Evolutionary conservation across 64 coral and sea anemone genomes (phyloP), one percentile per base, ranked within the genome.

Genomic region (Montipora foliosa): DNA sequence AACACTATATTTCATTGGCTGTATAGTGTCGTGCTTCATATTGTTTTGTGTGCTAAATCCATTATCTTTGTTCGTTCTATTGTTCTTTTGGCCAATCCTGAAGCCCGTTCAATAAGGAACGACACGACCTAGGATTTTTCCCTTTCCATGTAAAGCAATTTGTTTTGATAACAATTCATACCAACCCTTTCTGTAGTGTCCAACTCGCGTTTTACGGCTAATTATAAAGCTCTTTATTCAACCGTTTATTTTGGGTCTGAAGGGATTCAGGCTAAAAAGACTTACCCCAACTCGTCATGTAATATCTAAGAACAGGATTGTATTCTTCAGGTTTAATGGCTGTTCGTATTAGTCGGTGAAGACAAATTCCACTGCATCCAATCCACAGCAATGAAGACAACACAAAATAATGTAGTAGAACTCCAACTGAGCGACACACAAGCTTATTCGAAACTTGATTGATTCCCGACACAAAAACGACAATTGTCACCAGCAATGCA

Each of bases 211-310:
- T 37, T 37, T 37, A 37, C 29, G 29, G 29, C 29, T 37, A 37
- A 37, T 37, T 37, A 37, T 37, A 37, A 37, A 37, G 29, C 29
- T 37, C 29, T 1, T 37, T 37, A 37, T 37, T 37, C 29, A 37
- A 37, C 29, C 29, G 29, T 37, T 37, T 37, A 37, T 66, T 66
- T 17, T 13, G 11, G 44, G 46, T 55, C 11, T 25, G 1, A 6
- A 6, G 47, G 15, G 13, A 13, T 8, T 48, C 12, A 76, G 37
- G 8, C 47, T 14, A 46, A 37, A 64, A 12, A 19, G 52, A 94
- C 98, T 82, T 83, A 99, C 98, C 98, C 98, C 98, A 99, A 67
- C 98, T 99, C 2, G 92, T 92, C 98, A 99, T 99, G 67, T 99
- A 99, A 82, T 99, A 99, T 77, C 95, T 80, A 14, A 99, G 88